Percentiles rank a stretch among this genome's conserved stretches.
These are phyloP conservation scores for Diceros bicornis DNA, from an alignment of 2,797 vertebrate species.

Conservation along the genomic window DNA sequence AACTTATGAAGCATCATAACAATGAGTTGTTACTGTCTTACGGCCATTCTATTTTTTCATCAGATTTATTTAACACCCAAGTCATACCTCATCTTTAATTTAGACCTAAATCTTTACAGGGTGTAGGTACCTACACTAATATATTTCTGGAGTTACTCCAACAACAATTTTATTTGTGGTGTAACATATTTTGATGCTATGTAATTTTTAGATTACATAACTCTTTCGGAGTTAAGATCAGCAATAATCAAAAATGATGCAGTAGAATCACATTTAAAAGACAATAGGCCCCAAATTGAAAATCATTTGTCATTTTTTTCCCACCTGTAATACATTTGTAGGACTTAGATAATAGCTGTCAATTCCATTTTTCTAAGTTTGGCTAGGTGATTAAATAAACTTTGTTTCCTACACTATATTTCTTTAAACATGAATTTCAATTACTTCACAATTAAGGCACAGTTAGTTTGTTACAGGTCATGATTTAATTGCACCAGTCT, in stretches of 20 bases:
- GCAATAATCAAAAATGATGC: slow-evolving; percentile 32
- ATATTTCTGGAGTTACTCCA: slow-evolving; percentile 23
- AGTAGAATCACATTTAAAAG: slow-evolving; percentile 37
- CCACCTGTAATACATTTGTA: neutral
- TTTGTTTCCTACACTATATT: neutral
- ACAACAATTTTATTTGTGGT: neutral
- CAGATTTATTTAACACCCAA: slow-evolving; percentile 26
- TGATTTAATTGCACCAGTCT: slow-evolving; percentile 63
- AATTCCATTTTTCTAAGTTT: slow-evolving; percentile 61
- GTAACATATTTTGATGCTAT: neutral
- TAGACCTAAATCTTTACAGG: slow-evolving; percentile 33
- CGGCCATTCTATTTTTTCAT: neutral
- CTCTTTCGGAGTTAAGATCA: slow-evolving; percentile 56
- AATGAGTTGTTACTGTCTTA: neutral
- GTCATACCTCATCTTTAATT: slow-evolving; percentile 14
- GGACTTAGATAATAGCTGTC: slow-evolving; percentile 6
- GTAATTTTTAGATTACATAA: neutral
- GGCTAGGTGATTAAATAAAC: slow-evolving; percentile 20
- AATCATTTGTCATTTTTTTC: neutral
- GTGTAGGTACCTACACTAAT: neutral
- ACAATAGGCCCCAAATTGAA: neutral
- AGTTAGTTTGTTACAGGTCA: slow-evolving; percentile 71
- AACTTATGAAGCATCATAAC: neutral
- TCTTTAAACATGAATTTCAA: slow-evolving; percentile 51
- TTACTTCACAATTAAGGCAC: slow-evolving; percentile 57